These are phyloP conservation scores for Cyclura pinguis DNA, from an alignment of 2,797 vertebrate genomes.

Conservation along the genomic window DNA sequence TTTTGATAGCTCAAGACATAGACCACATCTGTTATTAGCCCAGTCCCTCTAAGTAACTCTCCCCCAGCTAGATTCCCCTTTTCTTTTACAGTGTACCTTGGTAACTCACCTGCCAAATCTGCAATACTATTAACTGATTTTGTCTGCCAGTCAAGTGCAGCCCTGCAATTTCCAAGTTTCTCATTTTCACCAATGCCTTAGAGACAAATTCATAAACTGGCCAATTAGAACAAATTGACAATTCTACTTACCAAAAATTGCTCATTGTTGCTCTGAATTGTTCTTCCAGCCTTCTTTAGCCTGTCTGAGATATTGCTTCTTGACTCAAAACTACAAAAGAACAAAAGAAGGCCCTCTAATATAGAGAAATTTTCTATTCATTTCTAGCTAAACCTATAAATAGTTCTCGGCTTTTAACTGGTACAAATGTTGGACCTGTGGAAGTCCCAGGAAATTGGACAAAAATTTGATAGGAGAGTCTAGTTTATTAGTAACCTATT, in stretches of 20 bases:
- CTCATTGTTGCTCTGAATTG: constrained; percentile 5
- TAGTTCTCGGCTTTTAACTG: background rate
- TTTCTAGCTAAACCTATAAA: background rate
- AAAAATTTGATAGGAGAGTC: background rate
- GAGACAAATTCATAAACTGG: background rate
- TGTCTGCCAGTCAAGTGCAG: background rate
- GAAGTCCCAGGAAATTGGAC: background rate
- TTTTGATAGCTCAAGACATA: background rate
- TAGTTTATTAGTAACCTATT: background rate
- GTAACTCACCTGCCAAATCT: background rate
- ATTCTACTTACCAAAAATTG: constrained; percentile 34
- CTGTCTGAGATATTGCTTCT: background rate
- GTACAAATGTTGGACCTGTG: background rate
- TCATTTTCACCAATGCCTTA: background rate
- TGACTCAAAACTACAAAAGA: constrained; percentile 41
- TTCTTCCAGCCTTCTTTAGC: constrained; percentile 12
- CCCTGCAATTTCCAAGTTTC: background rate
- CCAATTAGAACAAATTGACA: background rate
- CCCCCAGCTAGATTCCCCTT: background rate
- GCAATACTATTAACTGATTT: background rate
- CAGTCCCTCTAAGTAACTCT: background rate
- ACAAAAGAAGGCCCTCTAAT: background rate
- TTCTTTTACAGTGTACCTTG: background rate
- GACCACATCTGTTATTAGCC: background rate
- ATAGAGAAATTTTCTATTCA: background rate